These are phyloP conservation scores for Pseudococcus viburni DNA, from an alignment of 2,888 invertebrate species.

Conservation along the genomic window DNA sequence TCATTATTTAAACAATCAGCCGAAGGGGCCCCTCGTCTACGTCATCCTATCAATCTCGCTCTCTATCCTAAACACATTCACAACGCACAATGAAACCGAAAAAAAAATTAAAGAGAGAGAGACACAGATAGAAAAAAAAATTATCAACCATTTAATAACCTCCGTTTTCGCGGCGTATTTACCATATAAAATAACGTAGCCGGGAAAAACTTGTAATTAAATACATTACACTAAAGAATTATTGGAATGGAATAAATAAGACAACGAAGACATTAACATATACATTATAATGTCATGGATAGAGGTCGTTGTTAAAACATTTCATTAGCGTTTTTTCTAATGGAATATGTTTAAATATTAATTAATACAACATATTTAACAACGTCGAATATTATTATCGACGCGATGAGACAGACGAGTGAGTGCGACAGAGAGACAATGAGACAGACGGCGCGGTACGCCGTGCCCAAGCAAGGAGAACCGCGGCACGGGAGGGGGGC, in stretches of 20 bases:
- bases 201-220: constrained; percentile 64
- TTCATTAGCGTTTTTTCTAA: constrained; percentile 66
- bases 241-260: constrained; percentile 67
- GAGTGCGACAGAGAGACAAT: not conserved
- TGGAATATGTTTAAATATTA: constrained; percentile 67
- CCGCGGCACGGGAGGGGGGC: constrained; percentile 48
- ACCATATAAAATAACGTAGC: constrained; percentile 59
- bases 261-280: constrained; percentile 66
- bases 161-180: constrained; percentile 39
- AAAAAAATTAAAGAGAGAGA: not conserved
- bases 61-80: not conserved
- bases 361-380: constrained; percentile 67
- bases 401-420: constrained; percentile 39
- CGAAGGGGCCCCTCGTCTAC: no score
- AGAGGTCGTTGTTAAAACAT: constrained; percentile 66
- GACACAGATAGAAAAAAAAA: constrained; percentile 2
- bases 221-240: constrained; percentile 65
- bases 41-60: not conserved
- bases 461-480: constrained; percentile 5
- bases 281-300: constrained; percentile 67
- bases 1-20: not conserved
- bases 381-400: constrained; percentile 65
- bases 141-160: constrained; percentile 64
- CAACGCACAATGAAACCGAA: not conserved
- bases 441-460: constrained; percentile 9